Conservation (phyloP, 2,888 invertebrate species). For the Oscheius myriophilus region DNA sequence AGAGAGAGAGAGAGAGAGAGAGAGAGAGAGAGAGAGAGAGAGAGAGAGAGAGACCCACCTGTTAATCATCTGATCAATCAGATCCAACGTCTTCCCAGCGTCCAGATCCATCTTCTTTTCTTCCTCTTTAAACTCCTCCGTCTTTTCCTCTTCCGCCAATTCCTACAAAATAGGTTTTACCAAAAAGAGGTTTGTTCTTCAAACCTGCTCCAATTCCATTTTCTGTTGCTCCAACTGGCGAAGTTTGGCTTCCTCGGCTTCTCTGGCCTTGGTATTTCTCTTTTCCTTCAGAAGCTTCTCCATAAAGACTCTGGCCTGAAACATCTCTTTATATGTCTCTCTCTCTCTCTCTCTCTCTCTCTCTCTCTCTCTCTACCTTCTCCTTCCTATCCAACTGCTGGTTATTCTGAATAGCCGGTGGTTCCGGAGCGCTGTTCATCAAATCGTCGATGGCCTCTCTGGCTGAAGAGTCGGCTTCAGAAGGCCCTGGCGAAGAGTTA, state of each 20-base stretch:
- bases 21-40: neutral
- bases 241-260: slow-evolving; percentile 40
- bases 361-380: slow-evolving; percentile 29
- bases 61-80: slow-evolving; percentile 44
- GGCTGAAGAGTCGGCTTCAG: neutral
- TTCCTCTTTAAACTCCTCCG: slow-evolving; percentile 1
- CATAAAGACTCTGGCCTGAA: slow-evolving; percentile 61
- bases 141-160: slow-evolving; percentile 9
- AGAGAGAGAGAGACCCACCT: slow-evolving; percentile 15
- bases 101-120: neutral
- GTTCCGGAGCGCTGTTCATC: slow-evolving; percentile 28
- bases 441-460: neutral
- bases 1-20: neutral
- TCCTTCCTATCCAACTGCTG: slow-evolving; percentile 53
- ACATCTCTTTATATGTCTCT: neutral
- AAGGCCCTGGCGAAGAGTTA: neutral
- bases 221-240: slow-evolving; percentile 37
- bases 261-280: slow-evolving; percentile 37
- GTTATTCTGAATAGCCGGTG: slow-evolving; percentile 34
- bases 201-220: slow-evolving; percentile 38
- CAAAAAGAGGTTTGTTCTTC: neutral
- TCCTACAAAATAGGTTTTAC: slow-evolving; percentile 14
- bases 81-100: slow-evolving; percentile 18
- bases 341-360: slow-evolving; percentile 47
- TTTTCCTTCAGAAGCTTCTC: slow-evolving; percentile 61